phyloP scores from a whole-genome alignment of 2,113 vertebrate species.

The Micromys minutus region DNA sequence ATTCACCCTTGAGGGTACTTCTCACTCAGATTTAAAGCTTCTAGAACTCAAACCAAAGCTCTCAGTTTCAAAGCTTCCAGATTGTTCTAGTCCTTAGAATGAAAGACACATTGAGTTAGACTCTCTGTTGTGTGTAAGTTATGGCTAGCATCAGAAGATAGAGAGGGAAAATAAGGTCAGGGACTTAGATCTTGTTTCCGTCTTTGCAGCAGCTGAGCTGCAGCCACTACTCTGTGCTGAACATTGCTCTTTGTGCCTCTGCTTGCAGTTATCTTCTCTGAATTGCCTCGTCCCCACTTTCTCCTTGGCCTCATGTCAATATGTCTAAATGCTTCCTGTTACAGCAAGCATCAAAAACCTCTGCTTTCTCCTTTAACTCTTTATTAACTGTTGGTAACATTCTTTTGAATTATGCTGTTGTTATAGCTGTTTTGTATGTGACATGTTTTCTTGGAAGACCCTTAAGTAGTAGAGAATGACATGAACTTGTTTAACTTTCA shows the following conservation, averaged over 20 bases:
- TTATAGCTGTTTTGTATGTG: not conserved
- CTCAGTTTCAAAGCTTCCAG: not conserved
- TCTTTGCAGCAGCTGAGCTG: not conserved
- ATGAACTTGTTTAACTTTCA: not conserved
- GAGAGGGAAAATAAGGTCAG: not conserved
- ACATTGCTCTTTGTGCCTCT: not conserved
- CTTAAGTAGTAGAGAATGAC: not conserved
- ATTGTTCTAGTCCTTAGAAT: not conserved
- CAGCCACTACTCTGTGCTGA: not conserved
- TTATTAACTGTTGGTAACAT: not conserved
- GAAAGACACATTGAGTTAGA: not conserved
- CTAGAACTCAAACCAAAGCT: not conserved
- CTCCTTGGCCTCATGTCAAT: not conserved
- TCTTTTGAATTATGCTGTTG: not conserved
- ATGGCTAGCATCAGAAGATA: too few species aligned
- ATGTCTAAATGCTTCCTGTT: not conserved
- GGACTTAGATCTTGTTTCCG: not conserved
- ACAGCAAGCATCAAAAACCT: not conserved
- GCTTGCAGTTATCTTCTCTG: not conserved
- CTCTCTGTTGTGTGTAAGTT: not conserved
- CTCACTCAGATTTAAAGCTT: not conserved
- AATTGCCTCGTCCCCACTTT: not conserved
- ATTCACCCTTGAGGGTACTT: not conserved
- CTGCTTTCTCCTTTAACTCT: not conserved
- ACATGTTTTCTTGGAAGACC: not conserved